Conservation (phyloP, 2,797 vertebrate genomes). For the Melanogrammus aeglefinus region DNA sequence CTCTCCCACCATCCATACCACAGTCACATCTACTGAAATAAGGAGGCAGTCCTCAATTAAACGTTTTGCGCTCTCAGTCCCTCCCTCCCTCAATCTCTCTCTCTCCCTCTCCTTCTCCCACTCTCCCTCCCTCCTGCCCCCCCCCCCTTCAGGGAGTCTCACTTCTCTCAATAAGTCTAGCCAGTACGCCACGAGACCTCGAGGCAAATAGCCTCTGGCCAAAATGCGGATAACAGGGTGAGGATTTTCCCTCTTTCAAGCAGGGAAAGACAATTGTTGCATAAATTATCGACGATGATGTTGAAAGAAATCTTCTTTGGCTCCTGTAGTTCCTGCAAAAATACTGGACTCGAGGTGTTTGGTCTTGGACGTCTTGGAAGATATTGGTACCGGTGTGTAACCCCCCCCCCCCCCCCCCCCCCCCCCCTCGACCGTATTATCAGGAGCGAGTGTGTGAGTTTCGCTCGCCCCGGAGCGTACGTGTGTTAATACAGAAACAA, state of each 20-base stretch:
- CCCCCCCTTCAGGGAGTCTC: conserved; percentile 17
- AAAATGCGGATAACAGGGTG: conserved; percentile 43
- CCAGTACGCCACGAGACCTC: conserved; percentile 18
- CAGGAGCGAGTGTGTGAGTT: not conserved
- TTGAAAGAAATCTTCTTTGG: not conserved
- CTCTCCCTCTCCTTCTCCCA: not conserved
- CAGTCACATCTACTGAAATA: conserved; percentile 44
- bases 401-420: too few relatives aligned
- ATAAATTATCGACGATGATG: not conserved
- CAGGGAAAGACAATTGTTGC: too few relatives aligned
- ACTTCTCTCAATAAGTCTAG: conserved; percentile 34
- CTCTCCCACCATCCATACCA: conserved; percentile 23
- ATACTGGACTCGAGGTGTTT: not conserved
- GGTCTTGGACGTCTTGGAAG: not conserved
- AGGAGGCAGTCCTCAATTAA: conserved; percentile 54
- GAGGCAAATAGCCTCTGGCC: conserved; percentile 28
- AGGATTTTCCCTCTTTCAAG: conserved; percentile 7
- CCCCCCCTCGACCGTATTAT: not conserved
- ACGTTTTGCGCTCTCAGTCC: conserved; percentile 23
- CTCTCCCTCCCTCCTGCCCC: too few relatives aligned
- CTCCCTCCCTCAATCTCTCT: not conserved
- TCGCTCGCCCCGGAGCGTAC: too few relatives aligned
- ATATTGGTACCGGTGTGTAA: not conserved
- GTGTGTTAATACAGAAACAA: too few relatives aligned
- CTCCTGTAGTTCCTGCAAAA: not conserved